A percentile compares a stretch with the other conserved stretches of the same genome.
These are phyloP conservation scores for Notolepis coatsorum DNA, from an alignment of 2,797 vertebrate genomes.

Conservation along the genomic window DNA sequence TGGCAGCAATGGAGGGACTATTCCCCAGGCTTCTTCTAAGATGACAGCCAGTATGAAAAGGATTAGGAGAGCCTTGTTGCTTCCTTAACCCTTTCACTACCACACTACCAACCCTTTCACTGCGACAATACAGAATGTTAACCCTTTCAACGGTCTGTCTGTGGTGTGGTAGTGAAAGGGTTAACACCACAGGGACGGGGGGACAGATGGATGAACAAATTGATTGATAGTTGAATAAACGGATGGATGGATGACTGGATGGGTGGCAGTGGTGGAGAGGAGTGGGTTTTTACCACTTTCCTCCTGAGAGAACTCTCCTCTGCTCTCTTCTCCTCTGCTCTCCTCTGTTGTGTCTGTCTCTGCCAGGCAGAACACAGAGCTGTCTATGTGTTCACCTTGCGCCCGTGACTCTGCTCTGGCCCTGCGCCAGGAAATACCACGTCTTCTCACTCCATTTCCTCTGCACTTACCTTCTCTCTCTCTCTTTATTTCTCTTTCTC, in stretches of 20 bases:
- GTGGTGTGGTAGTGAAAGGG: no score
- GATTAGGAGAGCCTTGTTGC: constrained; percentile 47
- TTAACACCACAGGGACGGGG: constrained; percentile 47
- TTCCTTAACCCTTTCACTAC: no score
- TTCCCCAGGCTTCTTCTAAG: constrained; percentile 10
- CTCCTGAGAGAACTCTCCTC: constrained; percentile 14
- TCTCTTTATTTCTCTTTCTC: constrained; percentile 17
- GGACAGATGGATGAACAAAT: neutral
- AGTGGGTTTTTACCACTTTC: constrained; percentile 40
- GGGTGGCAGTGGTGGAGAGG: constrained; percentile 33
- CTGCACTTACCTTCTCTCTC: neutral
- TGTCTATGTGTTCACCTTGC: constrained; percentile 42
- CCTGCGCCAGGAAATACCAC: constrained; percentile 30
- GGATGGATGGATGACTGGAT: constrained; percentile 23
- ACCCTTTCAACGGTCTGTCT: no score
- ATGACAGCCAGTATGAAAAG: constrained; percentile 33
- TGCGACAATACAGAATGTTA: no score
- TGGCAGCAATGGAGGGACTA: constrained; percentile 38
- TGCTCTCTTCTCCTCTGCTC: neutral
- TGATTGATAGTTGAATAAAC: neutral
- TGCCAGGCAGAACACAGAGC: constrained; percentile 38
- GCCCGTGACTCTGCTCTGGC: constrained; percentile 35
- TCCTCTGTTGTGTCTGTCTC: constrained; percentile 29
- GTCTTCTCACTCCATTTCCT: constrained; percentile 34
- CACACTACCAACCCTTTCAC: no score